Base-by-base conservation (phyloP, 2,888 invertebrate species). In the Campoplex capitator region DNA sequence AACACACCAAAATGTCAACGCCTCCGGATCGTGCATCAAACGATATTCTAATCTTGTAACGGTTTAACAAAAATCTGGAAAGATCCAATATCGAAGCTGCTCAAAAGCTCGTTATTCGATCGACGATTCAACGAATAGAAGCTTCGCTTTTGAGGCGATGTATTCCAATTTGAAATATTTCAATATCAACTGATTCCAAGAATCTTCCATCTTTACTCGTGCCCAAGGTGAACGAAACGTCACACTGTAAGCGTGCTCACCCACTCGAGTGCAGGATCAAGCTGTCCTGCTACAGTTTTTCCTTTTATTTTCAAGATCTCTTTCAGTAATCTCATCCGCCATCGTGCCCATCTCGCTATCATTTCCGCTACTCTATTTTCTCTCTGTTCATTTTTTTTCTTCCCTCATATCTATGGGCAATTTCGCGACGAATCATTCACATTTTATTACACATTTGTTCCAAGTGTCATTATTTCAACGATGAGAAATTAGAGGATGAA, bases 251-350 rank as follows among this genome's bases (percentile, higher is more conserved):
- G 32, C 38, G 38, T 23, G 38, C 38, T 8, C 7, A 23, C 62
- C 71, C 75, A 83, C 76, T 54, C 32, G 65, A 62, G 45, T 62
- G 65, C 78, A 67, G 78, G 82, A 85, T 82, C 85, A 85, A 82
- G 75, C 23, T 73, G 79, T 83, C 67, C 83, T 38, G 65, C 28
- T 54, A n/a, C 38, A 81, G 23, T 51, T 79, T 83, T 77, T 68
- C 13, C 11, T 45, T 62, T 32, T 54, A 35, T 56, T 85, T 81
- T 83, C 48, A 67, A 81, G 32, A 74, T 86, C 71, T 70, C 35
- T 54, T 68, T 45, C 83, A 62, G 68, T 74, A 81, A 80, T 88
- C 78, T 75, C 71, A 13, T 45, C 58, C 58, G 54, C 7, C 16
- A 42, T 13, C 68, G 16, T 32, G 23, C 48, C 28, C 35, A 45